phyloP scores from a whole-genome alignment of 1,140 invertebrate genomes.

The Euura saliciscinereae region DNA sequence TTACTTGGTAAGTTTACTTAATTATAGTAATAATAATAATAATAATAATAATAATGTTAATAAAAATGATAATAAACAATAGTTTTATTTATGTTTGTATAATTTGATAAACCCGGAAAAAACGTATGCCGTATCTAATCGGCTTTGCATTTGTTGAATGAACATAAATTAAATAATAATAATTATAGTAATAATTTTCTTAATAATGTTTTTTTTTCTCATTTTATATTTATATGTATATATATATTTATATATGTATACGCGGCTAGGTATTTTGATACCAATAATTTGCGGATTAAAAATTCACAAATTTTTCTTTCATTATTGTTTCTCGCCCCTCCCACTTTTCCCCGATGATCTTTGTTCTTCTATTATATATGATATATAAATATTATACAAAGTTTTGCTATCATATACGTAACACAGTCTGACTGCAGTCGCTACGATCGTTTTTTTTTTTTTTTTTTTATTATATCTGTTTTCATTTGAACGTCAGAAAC shows the following conservation, averaged over 20 bases:
- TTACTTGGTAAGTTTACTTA: conserved; percentile 48
- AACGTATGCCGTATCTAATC: background rate
- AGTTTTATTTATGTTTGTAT: background rate
- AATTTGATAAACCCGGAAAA: background rate
- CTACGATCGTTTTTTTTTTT: no score
- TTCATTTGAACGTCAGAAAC: no score
- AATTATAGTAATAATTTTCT: background rate
- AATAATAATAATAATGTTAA: conserved; percentile 1
- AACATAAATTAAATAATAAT: background rate
- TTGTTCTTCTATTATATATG: background rate
- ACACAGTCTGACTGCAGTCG: no score
- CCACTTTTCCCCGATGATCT: background rate
- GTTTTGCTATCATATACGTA: no score
- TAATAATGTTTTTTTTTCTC: conserved; percentile 10
- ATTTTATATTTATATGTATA: conserved; percentile 35
- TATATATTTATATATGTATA: conserved; percentile 37
- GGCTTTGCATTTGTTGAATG: background rate
- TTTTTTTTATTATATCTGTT: no score
- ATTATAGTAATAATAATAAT: conserved; percentile 45
- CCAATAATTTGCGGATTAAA: background rate
- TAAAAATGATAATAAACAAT: background rate
- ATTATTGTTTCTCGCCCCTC: background rate
- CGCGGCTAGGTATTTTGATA: conserved; percentile 16
- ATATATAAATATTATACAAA: conserved; percentile 17
- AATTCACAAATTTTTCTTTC: background rate